Evolutionary conservation across 1,140 invertebrate genomes (phyloP), one percentile per base, ranked within the genome.

Genomic region (Platorchestia sp.): DNA sequence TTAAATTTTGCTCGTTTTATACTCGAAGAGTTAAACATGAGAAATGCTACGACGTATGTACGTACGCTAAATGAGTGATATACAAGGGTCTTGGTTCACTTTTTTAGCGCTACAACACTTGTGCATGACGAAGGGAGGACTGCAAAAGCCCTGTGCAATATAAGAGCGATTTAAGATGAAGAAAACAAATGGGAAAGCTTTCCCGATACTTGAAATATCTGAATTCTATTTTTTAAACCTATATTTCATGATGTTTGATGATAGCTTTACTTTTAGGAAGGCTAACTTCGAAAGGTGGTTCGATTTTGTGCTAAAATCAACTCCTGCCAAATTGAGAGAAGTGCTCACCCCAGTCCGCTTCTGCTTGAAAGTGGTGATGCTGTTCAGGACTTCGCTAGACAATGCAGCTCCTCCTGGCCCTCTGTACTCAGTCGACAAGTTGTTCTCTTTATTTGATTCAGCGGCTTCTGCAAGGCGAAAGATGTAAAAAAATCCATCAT

Each of bases 381-480:
- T 98, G 96, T 98, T 97, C 27, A 98, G 97, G 36, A 98, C 97
- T 45, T 98, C 97, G 96, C 98, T 98, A 27, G 98, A 98, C n/a
- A 98, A 96, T 95, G 97, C 97, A 14, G 97, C 97, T 19, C 97
- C 98, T 53, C 97, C 97, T 16, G 97, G 97, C 0, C 97, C 97
- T 87, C 97, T 97, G 96, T 97, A 97, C 47, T 97, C 96, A 44
- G 95, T 96, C n/a, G 96, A 96, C 14, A 96, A 19, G 22, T 96
- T 96, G 42, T 51, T 51, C 6, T 86, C 95, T 36, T 96, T 95
- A 5, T 27, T 93, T 7, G 91, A 45, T 44, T 45, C 91, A 6
- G 0, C 91, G 14, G 7, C 87, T 5, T 14, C 87, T 90, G 10
- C 22, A 42, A 22, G 59, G 36, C 36, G 59, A 36, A 75, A 27